These are phyloP conservation scores for Aphidius ervi DNA, from an alignment of 1,140 invertebrate species.

Conservation along the genomic window DNA sequence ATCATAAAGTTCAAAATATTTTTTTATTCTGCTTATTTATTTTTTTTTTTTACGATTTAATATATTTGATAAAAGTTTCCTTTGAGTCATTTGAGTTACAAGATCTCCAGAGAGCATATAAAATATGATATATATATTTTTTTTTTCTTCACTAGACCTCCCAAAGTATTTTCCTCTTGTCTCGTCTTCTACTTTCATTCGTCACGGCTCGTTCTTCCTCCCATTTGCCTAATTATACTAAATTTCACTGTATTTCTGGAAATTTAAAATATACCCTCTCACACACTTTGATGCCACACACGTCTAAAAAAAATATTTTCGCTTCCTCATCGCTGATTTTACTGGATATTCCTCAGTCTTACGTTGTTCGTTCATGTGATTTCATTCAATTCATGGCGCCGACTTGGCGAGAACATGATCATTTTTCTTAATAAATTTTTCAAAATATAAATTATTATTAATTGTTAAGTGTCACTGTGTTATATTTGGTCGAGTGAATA, in stretches of 20 bases:
- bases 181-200: constrained; percentile 18
- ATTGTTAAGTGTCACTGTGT: neutral
- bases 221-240: constrained; percentile 18
- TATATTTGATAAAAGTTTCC: neutral
- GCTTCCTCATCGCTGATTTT: too few species aligned
- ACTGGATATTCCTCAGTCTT: too few species aligned
- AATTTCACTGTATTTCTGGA: constrained; percentile 21
- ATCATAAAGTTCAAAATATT: too few species aligned
- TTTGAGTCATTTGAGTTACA: neutral
- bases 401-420: too few species aligned
- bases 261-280: constrained; percentile 1
- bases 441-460: neutral
- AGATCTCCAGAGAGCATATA: neutral
- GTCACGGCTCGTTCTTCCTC: constrained; percentile 12
- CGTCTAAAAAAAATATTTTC: too few species aligned
- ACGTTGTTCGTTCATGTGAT: too few species aligned
- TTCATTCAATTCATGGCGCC: too few species aligned
- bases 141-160: neutral
- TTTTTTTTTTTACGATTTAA: too few species aligned
- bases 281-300: too few species aligned
- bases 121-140: neutral
- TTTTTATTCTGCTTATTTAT: too few species aligned
- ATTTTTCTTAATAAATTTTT: too few species aligned
- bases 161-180: neutral
- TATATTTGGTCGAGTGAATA: neutral